phyloP scores from a whole-genome alignment of 2,797 vertebrate species.

The Acropternis orthonyx region DNA sequence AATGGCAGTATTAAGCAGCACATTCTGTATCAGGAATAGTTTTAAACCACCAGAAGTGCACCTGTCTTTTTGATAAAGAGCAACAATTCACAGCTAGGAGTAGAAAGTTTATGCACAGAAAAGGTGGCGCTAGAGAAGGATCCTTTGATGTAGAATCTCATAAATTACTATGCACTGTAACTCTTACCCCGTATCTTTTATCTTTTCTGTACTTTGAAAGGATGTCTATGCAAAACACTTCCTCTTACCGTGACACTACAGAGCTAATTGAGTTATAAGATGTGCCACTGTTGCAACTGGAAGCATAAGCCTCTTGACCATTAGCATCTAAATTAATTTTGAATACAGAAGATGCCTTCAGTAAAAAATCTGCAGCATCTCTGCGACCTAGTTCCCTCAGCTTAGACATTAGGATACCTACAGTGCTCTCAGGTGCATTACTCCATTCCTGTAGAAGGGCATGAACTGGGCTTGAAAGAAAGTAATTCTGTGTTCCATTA shows the following conservation, averaged over 20 bases:
- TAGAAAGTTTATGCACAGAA: constrained; percentile 57
- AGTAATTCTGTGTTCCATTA: constrained; percentile 77
- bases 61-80: constrained; percentile 63
- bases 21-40: constrained; percentile 47
- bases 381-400: constrained; percentile 93
- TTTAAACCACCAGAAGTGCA: constrained; percentile 46
- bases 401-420: constrained; percentile 89
- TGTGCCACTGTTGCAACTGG: constrained; percentile 92
- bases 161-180: constrained; percentile 14
- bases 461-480: constrained; percentile 87
- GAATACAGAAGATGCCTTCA: constrained; percentile 91
- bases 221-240: not conserved
- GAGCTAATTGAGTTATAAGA: constrained; percentile 98
- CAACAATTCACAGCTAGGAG: constrained; percentile 56
- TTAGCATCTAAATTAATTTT: constrained; percentile 86
- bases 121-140: constrained; percentile 6
- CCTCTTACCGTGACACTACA: constrained; percentile 90
- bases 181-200: not conserved
- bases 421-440: constrained; percentile 82
- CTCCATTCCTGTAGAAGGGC: constrained; percentile 94
- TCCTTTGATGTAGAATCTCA: constrained; percentile 15
- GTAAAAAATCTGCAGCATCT: constrained; percentile 93
- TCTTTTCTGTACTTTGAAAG: constrained; percentile 24
- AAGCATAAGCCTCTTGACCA: constrained; percentile 82
- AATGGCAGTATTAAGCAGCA: constrained; percentile 74